Percentiles rank a stretch among this genome's conserved stretches.
These are phyloP conservation scores for Oceanodroma leucorhoa DNA, from an alignment of 2,797 vertebrate species.

Conservation along the genomic window DNA sequence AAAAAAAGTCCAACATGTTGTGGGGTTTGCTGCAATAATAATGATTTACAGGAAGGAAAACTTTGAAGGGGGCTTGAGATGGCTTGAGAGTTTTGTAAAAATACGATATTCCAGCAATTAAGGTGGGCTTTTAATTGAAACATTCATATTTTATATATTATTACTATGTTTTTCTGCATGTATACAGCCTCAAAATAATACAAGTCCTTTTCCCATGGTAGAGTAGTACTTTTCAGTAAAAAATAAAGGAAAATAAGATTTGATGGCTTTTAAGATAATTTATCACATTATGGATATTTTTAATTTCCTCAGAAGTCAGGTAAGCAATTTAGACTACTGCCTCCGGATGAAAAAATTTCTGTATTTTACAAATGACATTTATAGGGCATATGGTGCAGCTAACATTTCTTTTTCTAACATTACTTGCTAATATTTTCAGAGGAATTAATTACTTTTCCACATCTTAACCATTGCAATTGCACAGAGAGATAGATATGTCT, in stretches of 20 bases:
- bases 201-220: background rate
- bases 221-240: background rate
- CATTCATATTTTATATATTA: background rate
- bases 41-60: background rate
- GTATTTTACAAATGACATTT: background rate
- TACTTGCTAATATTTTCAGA: conserved; percentile 20
- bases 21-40: background rate
- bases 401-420: conserved; percentile 16
- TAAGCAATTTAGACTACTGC: background rate
- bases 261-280: background rate
- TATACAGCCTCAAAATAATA: background rate
- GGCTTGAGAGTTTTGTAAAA: background rate
- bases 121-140: background rate
- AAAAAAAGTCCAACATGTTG: accelerated
- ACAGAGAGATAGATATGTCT: background rate
- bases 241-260: background rate
- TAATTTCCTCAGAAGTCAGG: background rate
- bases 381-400: background rate
- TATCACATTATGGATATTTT: background rate
- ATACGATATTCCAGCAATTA: background rate
- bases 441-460: background rate
- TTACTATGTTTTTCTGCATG: background rate
- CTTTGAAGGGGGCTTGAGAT: background rate
- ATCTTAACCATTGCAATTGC: background rate
- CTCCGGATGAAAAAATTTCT: background rate